phyloP scores from a whole-genome alignment of 2,888 invertebrate genomes.

The Clepsis dumicolana region DNA sequence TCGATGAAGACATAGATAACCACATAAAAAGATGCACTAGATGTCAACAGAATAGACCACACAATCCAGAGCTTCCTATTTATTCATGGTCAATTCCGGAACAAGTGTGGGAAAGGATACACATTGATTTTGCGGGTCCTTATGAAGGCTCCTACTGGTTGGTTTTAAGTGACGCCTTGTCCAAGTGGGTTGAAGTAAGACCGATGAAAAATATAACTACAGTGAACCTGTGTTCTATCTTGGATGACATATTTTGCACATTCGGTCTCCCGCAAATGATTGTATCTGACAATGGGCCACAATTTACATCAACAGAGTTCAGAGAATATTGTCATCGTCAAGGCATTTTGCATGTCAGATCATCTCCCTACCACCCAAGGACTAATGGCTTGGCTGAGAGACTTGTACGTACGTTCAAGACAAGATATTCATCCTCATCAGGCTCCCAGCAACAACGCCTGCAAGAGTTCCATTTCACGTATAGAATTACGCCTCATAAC shows the following conservation, averaged over 20 bases:
- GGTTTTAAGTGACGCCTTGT: constrained; percentile 12
- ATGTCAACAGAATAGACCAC: constrained; percentile 1
- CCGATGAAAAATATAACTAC: constrained; percentile 5
- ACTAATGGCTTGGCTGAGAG: constrained; percentile 17
- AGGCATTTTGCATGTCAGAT: constrained; percentile 12
- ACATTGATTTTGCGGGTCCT: constrained; percentile 24
- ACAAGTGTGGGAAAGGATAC: constrained; percentile 17
- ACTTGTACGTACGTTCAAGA: constrained; percentile 23
- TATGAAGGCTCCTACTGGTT: constrained; percentile 18
- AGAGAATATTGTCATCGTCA: constrained; percentile 1
- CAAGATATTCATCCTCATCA: not conserved
- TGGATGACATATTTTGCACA: not conserved
- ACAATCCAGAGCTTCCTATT: constrained; percentile 12
- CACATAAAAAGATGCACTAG: constrained; percentile 3
- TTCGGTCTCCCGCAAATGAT: constrained; percentile 11
- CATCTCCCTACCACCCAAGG: too few relatives aligned
- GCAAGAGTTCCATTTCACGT: constrained; percentile 17
- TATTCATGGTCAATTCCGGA: constrained; percentile 25
- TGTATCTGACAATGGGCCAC: constrained; percentile 12
- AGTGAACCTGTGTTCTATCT: not conserved
- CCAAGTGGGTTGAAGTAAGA: constrained; percentile 23
- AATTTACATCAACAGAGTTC: constrained; percentile 17
- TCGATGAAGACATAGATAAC: constrained; percentile 24
- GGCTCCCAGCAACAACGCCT: constrained; percentile 17
- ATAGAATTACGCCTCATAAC: constrained; percentile 20